Conservation (phyloP, 2,113 vertebrate genomes). For the Rhagologus leucostigma region DNA sequence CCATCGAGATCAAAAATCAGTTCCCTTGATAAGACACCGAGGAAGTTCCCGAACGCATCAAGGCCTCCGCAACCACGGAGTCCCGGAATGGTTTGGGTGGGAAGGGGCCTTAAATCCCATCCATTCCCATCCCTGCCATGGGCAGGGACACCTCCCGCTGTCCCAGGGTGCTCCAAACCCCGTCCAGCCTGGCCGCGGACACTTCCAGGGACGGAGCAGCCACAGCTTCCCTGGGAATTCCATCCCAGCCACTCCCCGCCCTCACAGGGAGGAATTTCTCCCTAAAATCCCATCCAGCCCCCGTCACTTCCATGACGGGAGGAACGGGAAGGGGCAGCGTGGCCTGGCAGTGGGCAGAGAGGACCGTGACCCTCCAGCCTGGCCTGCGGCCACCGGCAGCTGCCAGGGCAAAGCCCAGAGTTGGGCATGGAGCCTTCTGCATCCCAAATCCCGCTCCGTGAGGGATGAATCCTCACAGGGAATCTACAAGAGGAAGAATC, state of each 20-base stretch:
- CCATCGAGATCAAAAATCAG: not conserved
- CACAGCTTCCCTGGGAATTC: not conserved
- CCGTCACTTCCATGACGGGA: fast-evolving
- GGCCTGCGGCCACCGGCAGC: not conserved
- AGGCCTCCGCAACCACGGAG: fast-evolving
- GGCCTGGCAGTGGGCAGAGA: fast-evolving
- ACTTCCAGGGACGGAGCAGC: not conserved
- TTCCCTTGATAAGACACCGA: not conserved
- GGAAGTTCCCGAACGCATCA: not conserved
- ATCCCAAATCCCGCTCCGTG: fast-evolving
- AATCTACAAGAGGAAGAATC: fast-evolving
- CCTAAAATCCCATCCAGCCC: not conserved
- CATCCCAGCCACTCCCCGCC: not conserved
- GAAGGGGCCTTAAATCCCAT: not conserved
- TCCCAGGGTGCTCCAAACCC: not conserved
- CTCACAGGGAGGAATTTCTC: not conserved
- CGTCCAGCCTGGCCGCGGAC: not conserved
- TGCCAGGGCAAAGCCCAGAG: fast-evolving
- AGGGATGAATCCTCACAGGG: fast-evolving
- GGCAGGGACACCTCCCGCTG: not conserved
- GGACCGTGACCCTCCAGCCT: not conserved
- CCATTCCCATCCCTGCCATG: not conserved
- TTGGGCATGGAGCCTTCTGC: fast-evolving
- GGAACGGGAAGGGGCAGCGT: fast-evolving
- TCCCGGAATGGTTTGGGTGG: not conserved